A percentile compares a stretch with the other conserved stretches of the same genome.
Conservation (phyloP, 1,140 invertebrate species). For the Pseudoatta argentina region DNA sequence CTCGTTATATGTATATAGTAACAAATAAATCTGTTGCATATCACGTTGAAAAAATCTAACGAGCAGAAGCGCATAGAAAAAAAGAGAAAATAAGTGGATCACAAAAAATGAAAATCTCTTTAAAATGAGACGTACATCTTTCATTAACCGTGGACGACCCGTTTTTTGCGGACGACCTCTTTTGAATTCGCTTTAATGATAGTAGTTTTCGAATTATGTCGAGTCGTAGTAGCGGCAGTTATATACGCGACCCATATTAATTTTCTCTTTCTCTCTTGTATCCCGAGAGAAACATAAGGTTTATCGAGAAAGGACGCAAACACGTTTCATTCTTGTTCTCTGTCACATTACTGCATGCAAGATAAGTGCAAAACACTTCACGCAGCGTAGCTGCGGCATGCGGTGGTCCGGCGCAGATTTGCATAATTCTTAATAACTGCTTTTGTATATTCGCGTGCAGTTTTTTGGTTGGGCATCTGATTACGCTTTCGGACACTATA, state of each 20-base stretch:
- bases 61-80: neutral
- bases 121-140: conserved; percentile 19
- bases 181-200: conserved; percentile 49
- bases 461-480: conserved; percentile 38
- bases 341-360: conserved; percentile 45
- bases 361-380: conserved; percentile 35
- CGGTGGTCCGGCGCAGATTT: conserved; percentile 34
- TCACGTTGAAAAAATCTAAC: neutral
- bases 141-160: conserved; percentile 1
- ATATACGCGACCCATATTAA: conserved; percentile 3
- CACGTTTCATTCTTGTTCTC: conserved; percentile 57
- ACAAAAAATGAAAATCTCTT: conserved; percentile 17
- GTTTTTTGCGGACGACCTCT: conserved; percentile 28
- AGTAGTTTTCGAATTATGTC: conserved; percentile 57
- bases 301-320: conserved; percentile 36
- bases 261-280: conserved; percentile 10
- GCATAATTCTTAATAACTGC: conserved; percentile 54
- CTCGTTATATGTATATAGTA: neutral
- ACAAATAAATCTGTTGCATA: neutral
- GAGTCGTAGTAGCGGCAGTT: conserved; percentile 7
- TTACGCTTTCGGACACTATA: conserved; percentile 5
- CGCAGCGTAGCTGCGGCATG: neutral
- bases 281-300: conserved; percentile 31
- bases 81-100: neutral
- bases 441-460: conserved; percentile 31